Base-by-base conservation (phyloP, 1,140 invertebrate species). In the Drosophila ambigua region DNA sequence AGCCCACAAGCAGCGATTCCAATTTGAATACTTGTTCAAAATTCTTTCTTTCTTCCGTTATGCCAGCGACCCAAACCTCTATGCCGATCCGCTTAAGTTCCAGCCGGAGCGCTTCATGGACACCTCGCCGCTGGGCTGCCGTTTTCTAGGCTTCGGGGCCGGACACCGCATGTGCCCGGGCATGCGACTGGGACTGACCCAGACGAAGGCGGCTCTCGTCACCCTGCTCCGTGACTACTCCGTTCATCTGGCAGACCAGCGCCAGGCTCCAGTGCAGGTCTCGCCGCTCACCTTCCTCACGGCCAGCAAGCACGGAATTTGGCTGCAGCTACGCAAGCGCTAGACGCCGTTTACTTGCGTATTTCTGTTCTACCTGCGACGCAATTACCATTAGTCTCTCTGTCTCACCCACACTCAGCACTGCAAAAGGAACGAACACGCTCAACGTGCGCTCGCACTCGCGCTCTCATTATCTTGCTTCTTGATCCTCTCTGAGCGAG, bases 131-230 rank as follows among this genome's bases (percentile, higher is more conserved):
- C 93, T 92, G 44, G 93, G 90, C 0, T 94, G 94, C 81, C 52
- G 93, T 2, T 96, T 93, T 85, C 82, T 96, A 41, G 94, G 95
- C 5, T 97, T 97, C 82, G 95, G 95, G 0, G 94, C 94, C 43
- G 95, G 96, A 4, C 94, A 94, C 0, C 93, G 95, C 44, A 95
- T 95, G 91, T 96, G 95, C 87, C 95, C 96, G 68, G 96, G 95
- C 5, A 92, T 90, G 82, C 68, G 92, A 6, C 93, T 94, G 66
- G 93, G 91, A 1, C 44, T 91, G 7, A 91, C 92, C 8, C 93
- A 94, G 84, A 90, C 92, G 0, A 94, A 93, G 89, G 79, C 92
- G 13, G 93, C 93, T 4, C 57, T 94, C 3, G 85, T 35, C 0
- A 74, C 62, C 0, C 23, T 90, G 0, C 35, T 90, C 6, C 66